phyloP scores from a whole-genome alignment of 1,140 invertebrate genomes.

The Anagrus nilaparvatae region DNA sequence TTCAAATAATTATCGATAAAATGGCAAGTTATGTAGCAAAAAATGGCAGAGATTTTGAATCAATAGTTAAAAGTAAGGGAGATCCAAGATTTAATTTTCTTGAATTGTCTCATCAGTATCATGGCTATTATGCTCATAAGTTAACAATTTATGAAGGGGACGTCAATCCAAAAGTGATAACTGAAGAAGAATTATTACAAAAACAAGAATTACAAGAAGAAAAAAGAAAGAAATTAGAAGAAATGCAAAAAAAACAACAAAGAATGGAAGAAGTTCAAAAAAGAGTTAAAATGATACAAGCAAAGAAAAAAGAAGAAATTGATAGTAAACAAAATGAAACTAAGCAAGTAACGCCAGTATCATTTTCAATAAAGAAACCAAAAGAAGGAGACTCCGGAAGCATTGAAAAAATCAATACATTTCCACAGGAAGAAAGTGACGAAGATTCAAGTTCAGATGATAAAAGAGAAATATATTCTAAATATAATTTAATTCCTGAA shows the following conservation, averaged over 20 bases:
- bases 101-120: slow-evolving; percentile 58
- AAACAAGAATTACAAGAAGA: slow-evolving; percentile 39
- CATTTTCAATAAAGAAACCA: slow-evolving; percentile 71
- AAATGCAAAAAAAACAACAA: slow-evolving; percentile 38
- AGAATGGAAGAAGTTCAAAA: slow-evolving; percentile 43
- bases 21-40: slow-evolving; percentile 92
- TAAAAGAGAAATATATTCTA: slow-evolving; percentile 27
- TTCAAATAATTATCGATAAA: slow-evolving; percentile 85
- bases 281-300: slow-evolving; percentile 41
- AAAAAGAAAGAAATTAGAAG: slow-evolving; percentile 38
- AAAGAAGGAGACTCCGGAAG: slow-evolving; percentile 59
- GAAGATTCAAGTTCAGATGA: slow-evolving; percentile 53
- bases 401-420: slow-evolving; percentile 52
- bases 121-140: slow-evolving; percentile 65
- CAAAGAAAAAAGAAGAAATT: slow-evolving; percentile 32
- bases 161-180: slow-evolving; percentile 34
- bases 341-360: slow-evolving; percentile 49
- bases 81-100: slow-evolving; percentile 79
- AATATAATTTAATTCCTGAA: slow-evolving; percentile 24
- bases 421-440: slow-evolving; percentile 64
- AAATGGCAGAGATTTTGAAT: slow-evolving; percentile 88
- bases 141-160: slow-evolving; percentile 40
- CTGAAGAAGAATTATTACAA: slow-evolving; percentile 36
- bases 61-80: slow-evolving; percentile 74
- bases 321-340: slow-evolving; percentile 18